Evolutionary conservation across 2,888 invertebrate species (phyloP), one percentile per base, ranked within the genome.

Genomic region (Aporophyla nigra): DNA sequence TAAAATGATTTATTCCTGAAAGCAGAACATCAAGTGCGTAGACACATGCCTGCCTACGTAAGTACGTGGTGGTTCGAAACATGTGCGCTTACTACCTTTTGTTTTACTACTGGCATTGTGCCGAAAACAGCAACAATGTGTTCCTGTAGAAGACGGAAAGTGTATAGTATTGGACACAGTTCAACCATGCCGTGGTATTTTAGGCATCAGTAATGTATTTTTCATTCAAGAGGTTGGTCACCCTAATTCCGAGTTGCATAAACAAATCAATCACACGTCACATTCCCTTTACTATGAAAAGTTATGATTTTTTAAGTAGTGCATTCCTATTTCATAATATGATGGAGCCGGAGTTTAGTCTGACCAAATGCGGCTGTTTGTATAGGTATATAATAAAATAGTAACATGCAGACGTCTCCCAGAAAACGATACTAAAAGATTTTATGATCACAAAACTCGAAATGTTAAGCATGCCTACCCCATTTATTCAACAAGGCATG

Each of bases 111-210:
- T 80, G 82, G 74, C 78, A 74, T 66, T 74, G 71, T 81, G 81
- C 82, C 76, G 73, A 87, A 81, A 63, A 40, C 49, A 19, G 65
- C 81, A 71, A 80, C 80, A 82, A 71, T 78, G 71, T 68, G 72
- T 76, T 71, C 61, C 67, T 69, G 27, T 54, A 65, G 21, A 67
- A 72, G 49, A 54, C 14, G 33, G 6, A 59, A 81, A 67, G 49
- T 58, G 56, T 82, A 14, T 54, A 66, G 61, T 72, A 69, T 86
- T 72, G 78, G 61, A 66, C 43, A 51, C 58, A 70, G 65, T 67
- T 81, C 75, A 85, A 56, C 46, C 54, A 78, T 19, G 56, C 27
- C 7, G 12, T n/a, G 19, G 33, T 81, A 69, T 74, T 81, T 85
- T 81, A 7, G 65, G 46, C 12, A 27, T 24, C 40, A 19, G 51